Evolutionary conservation across 2,113 vertebrate genomes (phyloP).

Genomic region (Pelusios castaneus): DNA sequence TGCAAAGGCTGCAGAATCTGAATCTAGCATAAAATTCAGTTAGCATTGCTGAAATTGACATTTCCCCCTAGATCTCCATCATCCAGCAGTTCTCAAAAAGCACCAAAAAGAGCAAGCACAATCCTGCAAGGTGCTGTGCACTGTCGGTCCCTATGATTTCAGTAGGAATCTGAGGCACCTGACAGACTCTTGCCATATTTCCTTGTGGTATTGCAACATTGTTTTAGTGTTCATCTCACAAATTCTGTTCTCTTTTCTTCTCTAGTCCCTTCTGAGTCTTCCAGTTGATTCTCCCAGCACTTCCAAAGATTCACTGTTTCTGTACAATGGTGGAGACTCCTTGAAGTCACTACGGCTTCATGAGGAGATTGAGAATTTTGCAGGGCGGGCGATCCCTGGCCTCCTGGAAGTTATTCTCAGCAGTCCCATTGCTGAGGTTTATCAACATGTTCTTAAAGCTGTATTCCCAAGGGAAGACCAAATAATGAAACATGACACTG

Average conservation of each 20-base stretch:
- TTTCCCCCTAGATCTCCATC: accelerated
- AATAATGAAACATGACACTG: not conserved
- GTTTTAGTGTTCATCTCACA: not conserved
- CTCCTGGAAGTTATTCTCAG: slow-evolving; percentile 90
- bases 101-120: not conserved
- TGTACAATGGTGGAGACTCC: slow-evolving; percentile 92
- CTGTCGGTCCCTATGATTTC: not conserved
- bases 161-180: not conserved
- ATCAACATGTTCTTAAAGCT: slow-evolving; percentile 72
- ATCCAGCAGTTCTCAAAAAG: not conserved
- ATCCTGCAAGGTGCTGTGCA: not conserved
- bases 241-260: not conserved
- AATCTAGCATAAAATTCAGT: not conserved
- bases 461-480: slow-evolving; percentile 38
- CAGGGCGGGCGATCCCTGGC: slow-evolving; percentile 77
- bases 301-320: slow-evolving; percentile 82
- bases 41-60: not conserved
- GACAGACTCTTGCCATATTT: not conserved
- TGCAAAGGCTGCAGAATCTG: not conserved
- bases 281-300: slow-evolving; percentile 67
- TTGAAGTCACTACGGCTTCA: slow-evolving; percentile 84
- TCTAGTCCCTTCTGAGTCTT: slow-evolving; percentile 83
- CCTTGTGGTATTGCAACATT: not conserved
- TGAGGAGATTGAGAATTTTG: slow-evolving; percentile 80
- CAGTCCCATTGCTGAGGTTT: slow-evolving; percentile 81